These are phyloP conservation scores for Geothlypis trichas DNA, from an alignment of 2,113 vertebrate species.

Conservation along the genomic window DNA sequence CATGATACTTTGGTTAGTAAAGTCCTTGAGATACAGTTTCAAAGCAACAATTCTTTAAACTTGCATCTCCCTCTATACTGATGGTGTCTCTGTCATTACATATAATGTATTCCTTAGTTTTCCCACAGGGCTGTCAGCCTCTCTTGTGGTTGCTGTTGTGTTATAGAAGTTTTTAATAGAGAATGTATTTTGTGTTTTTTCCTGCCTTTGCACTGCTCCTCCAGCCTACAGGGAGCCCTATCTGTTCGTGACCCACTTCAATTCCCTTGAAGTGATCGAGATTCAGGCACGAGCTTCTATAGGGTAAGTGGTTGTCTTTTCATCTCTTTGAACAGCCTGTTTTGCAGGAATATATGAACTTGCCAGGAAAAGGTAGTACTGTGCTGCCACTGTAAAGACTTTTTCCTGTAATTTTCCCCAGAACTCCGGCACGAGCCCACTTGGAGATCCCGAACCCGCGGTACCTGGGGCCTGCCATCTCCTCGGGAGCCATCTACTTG, in stretches of 20 bases:
- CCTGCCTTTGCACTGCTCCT: not conserved
- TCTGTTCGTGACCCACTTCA: constrained; percentile 98
- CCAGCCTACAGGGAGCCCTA: constrained; percentile 97
- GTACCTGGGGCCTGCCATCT: constrained; percentile 95
- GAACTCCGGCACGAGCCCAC: constrained; percentile 89
- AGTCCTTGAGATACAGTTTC: not conserved
- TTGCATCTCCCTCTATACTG: not conserved
- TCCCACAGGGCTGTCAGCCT: not conserved
- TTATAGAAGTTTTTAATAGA: not conserved
- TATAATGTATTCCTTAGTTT: not conserved
- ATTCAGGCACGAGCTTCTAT: constrained; percentile 90
- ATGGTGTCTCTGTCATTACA: not conserved
- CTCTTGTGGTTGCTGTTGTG: not conserved
- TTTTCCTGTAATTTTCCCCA: constrained; percentile 43
- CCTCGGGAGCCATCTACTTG: constrained; percentile 94
- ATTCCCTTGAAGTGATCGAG: constrained; percentile 96
- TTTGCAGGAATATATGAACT: not conserved
- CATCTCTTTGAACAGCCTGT: not conserved
- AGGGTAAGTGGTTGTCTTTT: constrained; percentile 77
- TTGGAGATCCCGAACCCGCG: constrained; percentile 95
- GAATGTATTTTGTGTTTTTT: not conserved
- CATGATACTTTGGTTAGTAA: not conserved
- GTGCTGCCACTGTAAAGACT: not conserved
- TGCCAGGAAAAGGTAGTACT: not conserved
- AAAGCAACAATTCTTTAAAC: not conserved